These are phyloP conservation scores for Leptodirus hochenwartii DNA, from an alignment of 2,888 invertebrate species.

Conservation along the genomic window DNA sequence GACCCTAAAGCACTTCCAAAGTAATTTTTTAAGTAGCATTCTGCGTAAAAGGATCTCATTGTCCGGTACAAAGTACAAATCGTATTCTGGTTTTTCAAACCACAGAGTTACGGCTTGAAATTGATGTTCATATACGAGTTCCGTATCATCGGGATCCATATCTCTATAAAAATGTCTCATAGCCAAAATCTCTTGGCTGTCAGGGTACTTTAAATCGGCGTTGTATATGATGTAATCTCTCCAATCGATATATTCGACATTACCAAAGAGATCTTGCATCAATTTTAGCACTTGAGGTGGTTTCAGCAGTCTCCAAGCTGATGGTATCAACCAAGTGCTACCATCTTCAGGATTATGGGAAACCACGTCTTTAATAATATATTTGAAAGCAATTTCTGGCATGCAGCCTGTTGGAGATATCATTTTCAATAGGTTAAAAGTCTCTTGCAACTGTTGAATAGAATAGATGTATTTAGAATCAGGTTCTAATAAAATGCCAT, in stretches of 20 bases:
- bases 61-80: constrained; percentile 12
- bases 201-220: constrained; percentile 37
- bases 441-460: constrained; percentile 18
- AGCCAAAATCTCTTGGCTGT: constrained; percentile 31
- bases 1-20: constrained; percentile 36
- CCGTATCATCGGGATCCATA: constrained; percentile 26
- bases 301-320: constrained; percentile 23
- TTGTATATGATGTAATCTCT: constrained; percentile 45
- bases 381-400: constrained; percentile 24
- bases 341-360: constrained; percentile 21
- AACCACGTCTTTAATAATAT: constrained; percentile 27
- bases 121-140: constrained; percentile 23
- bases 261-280: constrained; percentile 30
- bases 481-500: constrained; percentile 12
- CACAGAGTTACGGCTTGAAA: constrained; percentile 24
- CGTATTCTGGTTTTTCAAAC: no score
- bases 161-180: constrained; percentile 30
- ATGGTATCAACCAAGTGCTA: constrained; percentile 18
- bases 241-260: constrained; percentile 40
- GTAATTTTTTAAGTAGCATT: constrained; percentile 31
- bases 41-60: constrained; percentile 10
- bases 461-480: constrained; percentile 17
- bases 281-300: constrained; percentile 10
- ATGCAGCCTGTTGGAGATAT: constrained; percentile 26
- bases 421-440: constrained; percentile 21